These are phyloP conservation scores for Ormyrus nitidulus DNA, from an alignment of 2,888 invertebrate genomes.

Conservation along the genomic window DNA sequence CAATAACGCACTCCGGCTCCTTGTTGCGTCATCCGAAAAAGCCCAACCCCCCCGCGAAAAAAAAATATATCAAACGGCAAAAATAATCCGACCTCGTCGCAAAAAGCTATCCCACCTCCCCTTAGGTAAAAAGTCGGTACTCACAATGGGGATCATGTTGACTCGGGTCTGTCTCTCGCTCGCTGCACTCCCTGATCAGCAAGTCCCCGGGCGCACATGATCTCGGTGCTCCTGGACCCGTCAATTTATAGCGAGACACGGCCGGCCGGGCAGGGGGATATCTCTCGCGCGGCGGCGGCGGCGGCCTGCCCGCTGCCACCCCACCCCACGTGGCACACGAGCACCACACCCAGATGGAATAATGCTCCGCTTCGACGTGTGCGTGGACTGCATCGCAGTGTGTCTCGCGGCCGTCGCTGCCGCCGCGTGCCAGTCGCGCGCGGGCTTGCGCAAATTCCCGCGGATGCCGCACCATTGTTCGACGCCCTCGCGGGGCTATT, in stretches of 20 bases:
- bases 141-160: constrained; percentile 61
- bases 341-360: constrained; percentile 53
- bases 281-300: background rate
- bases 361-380: constrained; percentile 50
- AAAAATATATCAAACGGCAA: too few species aligned
- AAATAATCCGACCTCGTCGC: too few species aligned
- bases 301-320: constrained; percentile 18
- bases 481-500: constrained; percentile 35
- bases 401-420: background rate
- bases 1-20: background rate
- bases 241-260: constrained; percentile 67
- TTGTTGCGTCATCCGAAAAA: constrained; percentile 1
- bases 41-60: too few species aligned
- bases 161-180: background rate
- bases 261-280: constrained; percentile 30
- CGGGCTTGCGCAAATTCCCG: constrained; percentile 12
- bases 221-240: constrained; percentile 62
- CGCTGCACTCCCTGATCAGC: constrained; percentile 35
- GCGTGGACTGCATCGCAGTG: background rate
- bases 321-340: constrained; percentile 37
- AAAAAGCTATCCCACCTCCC: background rate
- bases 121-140: constrained; percentile 51
- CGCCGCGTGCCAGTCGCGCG: constrained; percentile 9
- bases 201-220: constrained; percentile 64
- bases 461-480: background rate